Base-by-base conservation (phyloP, 1,140 invertebrate species). In the Macrotrachela quadricornifera region DNA sequence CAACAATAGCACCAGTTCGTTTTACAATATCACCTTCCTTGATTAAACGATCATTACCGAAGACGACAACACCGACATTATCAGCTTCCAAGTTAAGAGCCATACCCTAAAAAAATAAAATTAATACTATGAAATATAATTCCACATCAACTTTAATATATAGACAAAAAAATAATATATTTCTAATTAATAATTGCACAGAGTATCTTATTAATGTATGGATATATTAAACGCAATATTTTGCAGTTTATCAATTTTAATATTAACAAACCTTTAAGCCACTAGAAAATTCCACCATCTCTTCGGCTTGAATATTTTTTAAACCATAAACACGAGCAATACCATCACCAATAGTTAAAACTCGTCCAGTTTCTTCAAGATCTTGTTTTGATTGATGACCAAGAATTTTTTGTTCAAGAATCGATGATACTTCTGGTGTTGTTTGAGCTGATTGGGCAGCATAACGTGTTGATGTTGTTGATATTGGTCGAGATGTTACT, bases 231-330 rank as follows among this genome's bases (percentile, higher is more conserved):
- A n/a, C n/a, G n/a, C n/a, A n/a, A n/a, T n/a, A n/a, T n/a, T n/a
- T n/a, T n/a, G n/a, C n/a, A n/a, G n/a, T n/a, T n/a, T n/a, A n/a
- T n/a, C n/a, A n/a, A n/a, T n/a, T 30, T 30, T 30, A 30, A 30
- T 30, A 30, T 30, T 30, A 30, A 30, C 21, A 30, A 30, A 30
- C 21, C 21, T 95, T 95, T n/a, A 99, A 75, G 49, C 94, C 94
- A 56, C 90, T 92, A 59, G 91, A 95, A 73, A 99, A 99, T 78
- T 99, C 92, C 75, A 99, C 94, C 94, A 99, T 99, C 80, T 99
- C 94, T 75, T 99, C 94, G 57, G 92, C 94, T 74, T 99, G 94
- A 71, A 97, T 96, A 75, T 99, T 99, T 72, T 96, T 97, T 58
- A 99, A 77, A 49, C 94, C 94, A 78, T 97, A 97, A 10, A 99